Base-by-base conservation (phyloP, 1,140 invertebrate species). In the Euura lappo region DNA sequence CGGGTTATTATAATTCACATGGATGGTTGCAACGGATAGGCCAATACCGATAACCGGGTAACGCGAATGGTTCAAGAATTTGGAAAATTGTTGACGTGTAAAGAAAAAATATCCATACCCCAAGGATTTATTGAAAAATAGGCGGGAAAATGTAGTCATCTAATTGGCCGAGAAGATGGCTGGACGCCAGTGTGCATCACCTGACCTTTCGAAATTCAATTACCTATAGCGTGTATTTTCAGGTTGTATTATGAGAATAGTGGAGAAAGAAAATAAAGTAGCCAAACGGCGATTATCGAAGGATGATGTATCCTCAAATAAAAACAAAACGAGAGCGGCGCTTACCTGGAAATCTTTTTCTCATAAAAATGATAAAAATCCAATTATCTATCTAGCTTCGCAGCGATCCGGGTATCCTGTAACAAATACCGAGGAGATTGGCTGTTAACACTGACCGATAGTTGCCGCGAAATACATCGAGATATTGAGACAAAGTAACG, bases 141-240 rank as follows among this genome's bases (percentile, higher is more conserved):
- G 78, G 76, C 77, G 79, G 78, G 77, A 80, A 79, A 76, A 75
- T 69, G 73, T 78, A 72, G 45, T 73, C 76, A 77, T 80, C 64
- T 71, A 81, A 81, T 77, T 79, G 77, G 78, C 66, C 45, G 70
- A 69, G 44, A 45, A 6, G 2, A 8, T 13, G 70, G 74, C 72
- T 70, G 70, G 77, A 76, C 75, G 74, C 76, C 69, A 75, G 72
- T 77, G 75, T 77, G 74, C 73, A 73, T 75, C 78, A 74, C 70
- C 65, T 77, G 71, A 60, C 44, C 74, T 78, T 79, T 80, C 60
- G 74, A 76, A 77, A 70, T 65, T 42, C 45, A 45, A 60, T 45
- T 60, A 60, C 51, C 51, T 60, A 60, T 60, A 60, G 51, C 13
- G 51, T 60, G 51, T n/a, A 6, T 60, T 60, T 60, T 60, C 51